A percentile compares a stretch with the other conserved stretches of the same genome.
phyloP scores from a whole-genome alignment of 2,888 invertebrate genomes.

The Romanomermis culicivorax region DNA sequence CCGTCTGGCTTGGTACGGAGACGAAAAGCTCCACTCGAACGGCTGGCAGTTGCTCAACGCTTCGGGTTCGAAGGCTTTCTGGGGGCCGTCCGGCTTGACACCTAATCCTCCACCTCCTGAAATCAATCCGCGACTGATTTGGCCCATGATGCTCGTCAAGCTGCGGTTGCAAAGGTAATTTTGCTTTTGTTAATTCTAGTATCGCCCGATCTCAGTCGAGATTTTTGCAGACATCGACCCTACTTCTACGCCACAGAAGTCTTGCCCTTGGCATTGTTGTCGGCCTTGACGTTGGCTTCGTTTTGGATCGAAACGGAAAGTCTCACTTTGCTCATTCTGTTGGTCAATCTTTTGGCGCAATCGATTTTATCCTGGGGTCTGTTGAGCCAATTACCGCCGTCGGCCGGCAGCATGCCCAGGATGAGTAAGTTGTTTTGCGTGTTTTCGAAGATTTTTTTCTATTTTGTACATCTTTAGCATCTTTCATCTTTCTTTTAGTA shows the following conservation, averaged over 20 bases:
- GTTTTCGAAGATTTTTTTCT: no score
- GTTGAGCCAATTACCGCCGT: neutral
- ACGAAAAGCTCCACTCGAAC: neutral
- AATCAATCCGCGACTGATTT: neutral
- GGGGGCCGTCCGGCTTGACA: neutral
- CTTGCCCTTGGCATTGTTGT: neutral
- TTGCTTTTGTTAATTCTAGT: no score
- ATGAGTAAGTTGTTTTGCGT: neutral
- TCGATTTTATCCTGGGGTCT: neutral
- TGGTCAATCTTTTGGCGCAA: neutral
- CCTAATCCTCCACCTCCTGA: neutral
- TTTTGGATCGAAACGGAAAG: conserved; percentile 1
- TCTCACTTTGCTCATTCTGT: neutral
- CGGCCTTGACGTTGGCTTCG: neutral
- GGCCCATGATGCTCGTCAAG: neutral
- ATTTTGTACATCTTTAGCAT: no score
- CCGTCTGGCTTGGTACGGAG: neutral
- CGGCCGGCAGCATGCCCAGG: neutral
- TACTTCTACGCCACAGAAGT: neutral
- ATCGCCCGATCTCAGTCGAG: neutral
- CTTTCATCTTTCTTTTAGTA: no score
- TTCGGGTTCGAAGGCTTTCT: neutral
- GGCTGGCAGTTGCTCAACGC: neutral
- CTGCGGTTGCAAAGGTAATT: neutral
- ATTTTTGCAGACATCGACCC: neutral